Conservation (phyloP, 1,140 invertebrate species). For the Drosophila sucinea region DNA sequence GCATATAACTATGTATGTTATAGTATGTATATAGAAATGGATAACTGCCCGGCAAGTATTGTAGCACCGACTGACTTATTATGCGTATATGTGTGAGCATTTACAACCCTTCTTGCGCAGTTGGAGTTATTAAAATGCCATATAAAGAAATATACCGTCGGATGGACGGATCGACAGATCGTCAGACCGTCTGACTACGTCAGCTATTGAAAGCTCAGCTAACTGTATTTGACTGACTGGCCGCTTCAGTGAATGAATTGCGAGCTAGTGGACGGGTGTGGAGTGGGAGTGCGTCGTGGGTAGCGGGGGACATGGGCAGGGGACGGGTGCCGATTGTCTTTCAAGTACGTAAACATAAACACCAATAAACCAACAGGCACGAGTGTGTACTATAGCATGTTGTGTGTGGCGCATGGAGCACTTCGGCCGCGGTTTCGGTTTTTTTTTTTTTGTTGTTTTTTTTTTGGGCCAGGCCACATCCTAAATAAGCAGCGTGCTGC, state of each 20-base stretch:
- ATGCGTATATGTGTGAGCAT: conserved; percentile 41
- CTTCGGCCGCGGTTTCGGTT: conserved; percentile 17
- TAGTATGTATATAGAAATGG: conserved; percentile 34
- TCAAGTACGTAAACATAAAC: conserved; percentile 60
- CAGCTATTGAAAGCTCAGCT: conserved; percentile 38
- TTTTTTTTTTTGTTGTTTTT: too few relatives aligned
- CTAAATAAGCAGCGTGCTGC: conserved; percentile 67
- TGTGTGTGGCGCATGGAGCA: conserved; percentile 26
- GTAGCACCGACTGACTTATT: not conserved
- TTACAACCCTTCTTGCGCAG: conserved; percentile 59
- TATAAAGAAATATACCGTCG: conserved; percentile 62
- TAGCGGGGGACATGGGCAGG: conserved; percentile 8
- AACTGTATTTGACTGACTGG: conserved; percentile 9
- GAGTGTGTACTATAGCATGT: conserved; percentile 9
- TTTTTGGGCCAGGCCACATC: conserved; percentile 57
- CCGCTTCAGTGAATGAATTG: conserved; percentile 45
- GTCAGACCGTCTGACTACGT: conserved; percentile 8
- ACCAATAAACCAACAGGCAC: conserved; percentile 30
- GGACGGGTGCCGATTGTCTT: conserved; percentile 57
- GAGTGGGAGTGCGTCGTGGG: conserved; percentile 2
- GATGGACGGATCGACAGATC: conserved; percentile 1
- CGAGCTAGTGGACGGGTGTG: conserved; percentile 21
- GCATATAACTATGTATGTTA: conserved; percentile 29
- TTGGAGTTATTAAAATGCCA: conserved; percentile 74
- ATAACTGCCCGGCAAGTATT: conserved; percentile 13